phyloP scores from a whole-genome alignment of 2,797 vertebrate genomes.

The Tadarida brasiliensis region DNA sequence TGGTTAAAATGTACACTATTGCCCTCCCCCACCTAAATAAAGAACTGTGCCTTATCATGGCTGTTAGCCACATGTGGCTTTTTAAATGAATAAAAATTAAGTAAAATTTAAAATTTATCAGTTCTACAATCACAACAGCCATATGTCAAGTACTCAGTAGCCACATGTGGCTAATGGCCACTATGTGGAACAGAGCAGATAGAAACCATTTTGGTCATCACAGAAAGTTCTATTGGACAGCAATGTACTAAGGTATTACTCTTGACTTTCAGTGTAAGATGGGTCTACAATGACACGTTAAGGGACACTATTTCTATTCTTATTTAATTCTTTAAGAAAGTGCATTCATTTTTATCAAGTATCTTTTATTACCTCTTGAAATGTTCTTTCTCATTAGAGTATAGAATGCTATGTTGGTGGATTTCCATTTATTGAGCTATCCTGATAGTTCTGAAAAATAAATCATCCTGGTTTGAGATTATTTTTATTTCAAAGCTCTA shows the following conservation, averaged over 20 bases:
- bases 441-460: slow-evolving; percentile 60
- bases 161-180: neutral
- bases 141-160: neutral
- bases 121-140: neutral
- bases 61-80: neutral
- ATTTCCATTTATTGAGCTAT: neutral
- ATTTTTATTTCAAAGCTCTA: neutral
- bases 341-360: slow-evolving; percentile 27
- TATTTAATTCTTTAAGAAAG: slow-evolving; percentile 21
- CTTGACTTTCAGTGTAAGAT: neutral
- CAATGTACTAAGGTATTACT: neutral
- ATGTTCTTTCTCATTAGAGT: slow-evolving; percentile 8
- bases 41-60: neutral
- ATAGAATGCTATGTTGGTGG: neutral
- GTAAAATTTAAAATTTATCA: neutral
- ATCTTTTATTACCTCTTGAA: slow-evolving; percentile 1
- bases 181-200: neutral
- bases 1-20: neutral
- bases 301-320: neutral
- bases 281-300: neutral
- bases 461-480: neutral
- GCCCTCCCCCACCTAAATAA: neutral
- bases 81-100: neutral
- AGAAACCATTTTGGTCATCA: neutral
- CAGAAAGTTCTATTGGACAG: neutral